Evolutionary conservation across 2,113 vertebrate species (phyloP), one percentile per base, ranked within the genome.

Genomic region (Mionectes macconnelli): DNA sequence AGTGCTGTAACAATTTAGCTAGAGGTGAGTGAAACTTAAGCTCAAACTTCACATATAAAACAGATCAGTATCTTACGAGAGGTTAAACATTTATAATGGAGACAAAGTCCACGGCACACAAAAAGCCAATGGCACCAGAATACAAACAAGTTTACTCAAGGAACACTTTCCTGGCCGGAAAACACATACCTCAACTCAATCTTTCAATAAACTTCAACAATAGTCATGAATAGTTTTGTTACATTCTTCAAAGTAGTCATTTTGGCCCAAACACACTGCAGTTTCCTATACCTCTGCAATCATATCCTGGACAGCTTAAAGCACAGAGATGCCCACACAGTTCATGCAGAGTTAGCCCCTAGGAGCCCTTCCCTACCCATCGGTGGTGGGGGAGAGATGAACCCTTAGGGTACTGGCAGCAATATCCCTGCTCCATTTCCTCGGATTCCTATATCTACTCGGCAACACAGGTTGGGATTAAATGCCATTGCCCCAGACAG

Each of bases 351-450:
- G 24, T 24, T 14, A 78, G 60, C 39, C 56, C 42, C 64, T 7
- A 24, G 8, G 10, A 72, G 19, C 33, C 15, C 40, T 64, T 33
- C 30, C 52, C 72, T 47, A 64, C 10, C 47, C 37, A 52, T 8
- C 14, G 12, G n/a, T n/a, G n/a, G n/a, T n/a, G 0, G 5, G 12
- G 20, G 20, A 49, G 30, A 33, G 13, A 45, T 9, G 1, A 55
- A 68, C 16, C 10, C 17, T 14, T 22, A n/a, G 10, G 33, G 23
- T 35, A 57, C 35, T 30, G 14, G 16, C 35, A 93, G 31, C 63
- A 89, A 64, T 6, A 84, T 24, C 12, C 12, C 33, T 23, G 37
- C n/a, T 84, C 21, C 27, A 20, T 52, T 56, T 69, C 31, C 53
- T 53, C 28, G 14, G 56, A 94, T 70, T 50, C 27, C 39, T 25